phyloP scores from a whole-genome alignment of 2,888 invertebrate genomes.

The Harpalus rufipes region DNA sequence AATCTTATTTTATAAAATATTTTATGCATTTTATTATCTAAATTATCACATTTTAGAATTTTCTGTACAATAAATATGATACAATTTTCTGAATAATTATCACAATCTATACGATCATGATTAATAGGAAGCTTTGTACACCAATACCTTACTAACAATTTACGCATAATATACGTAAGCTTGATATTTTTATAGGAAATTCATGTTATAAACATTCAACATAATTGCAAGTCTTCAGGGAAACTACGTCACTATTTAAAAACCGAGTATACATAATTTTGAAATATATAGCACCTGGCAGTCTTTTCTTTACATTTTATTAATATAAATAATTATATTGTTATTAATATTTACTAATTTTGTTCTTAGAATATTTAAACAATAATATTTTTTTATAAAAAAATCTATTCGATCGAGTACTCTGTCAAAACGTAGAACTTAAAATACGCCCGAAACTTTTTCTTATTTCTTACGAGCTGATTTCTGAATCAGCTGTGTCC shows the following conservation, averaged over 20 bases:
- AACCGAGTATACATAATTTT: background rate
- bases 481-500: slow-evolving; percentile 65
- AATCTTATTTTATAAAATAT: slow-evolving; percentile 36
- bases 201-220: background rate
- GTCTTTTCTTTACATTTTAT: background rate
- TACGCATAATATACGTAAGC: background rate
- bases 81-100: slow-evolving; percentile 43
- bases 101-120: slow-evolving; percentile 46
- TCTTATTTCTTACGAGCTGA: background rate
- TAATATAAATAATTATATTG: background rate
- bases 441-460: slow-evolving; percentile 5
- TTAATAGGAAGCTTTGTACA: slow-evolving; percentile 5
- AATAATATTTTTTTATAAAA: background rate
- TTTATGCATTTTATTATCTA: background rate
- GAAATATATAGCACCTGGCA: background rate
- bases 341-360: background rate
- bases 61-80: slow-evolving; percentile 20
- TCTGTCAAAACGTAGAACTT: background rate
- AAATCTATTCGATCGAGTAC: no score
- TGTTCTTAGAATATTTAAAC: background rate
- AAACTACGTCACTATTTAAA: background rate
- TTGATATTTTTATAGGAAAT: no score
- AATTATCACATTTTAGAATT: slow-evolving; percentile 48
- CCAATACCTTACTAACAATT: slow-evolving; percentile 12
- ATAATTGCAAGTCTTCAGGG: background rate